A percentile compares a stretch with the other conserved stretches of the same genome.
Evolutionary conservation across 2,113 vertebrate genomes (phyloP).

Genomic region (Myiagra hebetior): DNA sequence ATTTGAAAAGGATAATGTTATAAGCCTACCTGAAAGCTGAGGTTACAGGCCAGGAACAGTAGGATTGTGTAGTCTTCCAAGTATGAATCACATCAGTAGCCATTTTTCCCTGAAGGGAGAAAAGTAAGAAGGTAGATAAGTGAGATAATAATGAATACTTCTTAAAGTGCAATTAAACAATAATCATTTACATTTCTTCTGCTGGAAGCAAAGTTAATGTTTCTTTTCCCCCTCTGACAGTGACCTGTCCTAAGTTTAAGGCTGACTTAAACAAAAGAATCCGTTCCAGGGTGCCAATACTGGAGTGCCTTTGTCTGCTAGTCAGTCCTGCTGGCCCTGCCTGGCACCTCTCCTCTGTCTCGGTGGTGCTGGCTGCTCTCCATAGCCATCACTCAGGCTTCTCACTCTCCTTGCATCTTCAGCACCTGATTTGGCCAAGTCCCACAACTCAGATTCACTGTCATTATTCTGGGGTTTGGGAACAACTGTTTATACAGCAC

Average conservation of each 20-base stretch:
- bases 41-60: neutral
- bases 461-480: neutral
- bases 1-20: neutral
- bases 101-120: neutral
- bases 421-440: neutral
- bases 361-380: rapidly evolving
- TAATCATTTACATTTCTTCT: neutral
- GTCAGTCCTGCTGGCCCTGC: neutral
- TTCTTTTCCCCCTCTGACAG: neutral
- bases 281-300: neutral
- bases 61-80: neutral
- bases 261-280: neutral
- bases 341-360: neutral
- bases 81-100: neutral
- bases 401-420: neutral
- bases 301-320: neutral
- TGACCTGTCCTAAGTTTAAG: neutral
- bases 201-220: neutral
- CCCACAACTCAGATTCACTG: neutral
- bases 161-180: neutral
- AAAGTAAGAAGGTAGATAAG: neutral
- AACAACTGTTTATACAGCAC: neutral
- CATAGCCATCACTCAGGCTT: rapidly evolving
- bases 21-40: neutral
- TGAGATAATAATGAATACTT: neutral